Base-by-base conservation (phyloP, 1,140 invertebrate species). In the Thrips palmi region DNA sequence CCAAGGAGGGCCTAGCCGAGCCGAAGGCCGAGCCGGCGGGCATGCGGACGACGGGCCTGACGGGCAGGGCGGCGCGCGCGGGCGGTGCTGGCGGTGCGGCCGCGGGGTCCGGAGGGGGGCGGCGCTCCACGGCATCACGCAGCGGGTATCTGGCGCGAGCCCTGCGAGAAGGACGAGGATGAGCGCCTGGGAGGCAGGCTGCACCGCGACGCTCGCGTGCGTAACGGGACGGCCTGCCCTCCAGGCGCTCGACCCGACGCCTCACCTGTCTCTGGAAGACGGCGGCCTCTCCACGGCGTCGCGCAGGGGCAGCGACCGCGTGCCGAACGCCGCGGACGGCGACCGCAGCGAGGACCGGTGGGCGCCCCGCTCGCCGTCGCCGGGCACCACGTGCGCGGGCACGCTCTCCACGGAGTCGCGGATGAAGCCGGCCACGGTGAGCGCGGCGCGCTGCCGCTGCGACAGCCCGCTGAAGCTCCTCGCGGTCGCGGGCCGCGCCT, bases 81-180 rank as follows among this genome's bases (percentile, higher is more conserved):
- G 4, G 14, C 15, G 4, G 4, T 14, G 14, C n/a, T 8, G n/a
- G n/a, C n/a, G n/a, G n/a, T n/a, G n/a, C n/a, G n/a, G n/a, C n/a
- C n/a, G n/a, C 12, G 44, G 41, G 3, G 42, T 34, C 1, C 7
- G 67, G 68, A 2, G 58, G 49, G 14, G 65, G 65, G 31, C 72
- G 58, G 47, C 65, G 68, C 55, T 79, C 74, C 0, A 79, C 74
- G 0, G 75, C 69, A 51, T 77, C 73, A 48, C 76, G 57, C 18
- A 77, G 44, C 3, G 65, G 48, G 62, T 33, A 63, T 37, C 44
- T 56, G 47, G 47, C 46, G 45, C 11, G 37, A 12, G 33, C 29
- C 33, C 47, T 46, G 21, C 14, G 41, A 47, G 19, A 37, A 34
- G 22, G 36, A 43, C 40, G 27, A 10, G n/a, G 28, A 15, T 12